Conservation (phyloP, 1,140 invertebrate genomes). For the Heliconius eleuchia region DNA sequence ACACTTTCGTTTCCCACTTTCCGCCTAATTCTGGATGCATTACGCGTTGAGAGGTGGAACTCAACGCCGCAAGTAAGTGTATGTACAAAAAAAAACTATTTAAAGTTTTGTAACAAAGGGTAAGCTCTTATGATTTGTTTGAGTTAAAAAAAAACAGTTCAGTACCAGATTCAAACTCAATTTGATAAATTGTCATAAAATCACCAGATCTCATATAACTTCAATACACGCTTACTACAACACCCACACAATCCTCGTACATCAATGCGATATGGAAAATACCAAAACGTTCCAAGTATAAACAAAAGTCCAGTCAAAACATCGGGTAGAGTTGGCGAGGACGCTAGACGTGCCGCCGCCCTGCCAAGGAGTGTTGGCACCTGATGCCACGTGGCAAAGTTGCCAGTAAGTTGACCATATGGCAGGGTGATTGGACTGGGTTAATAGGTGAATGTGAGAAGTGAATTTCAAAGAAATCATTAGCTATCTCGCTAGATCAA, state of each 20-base stretch:
- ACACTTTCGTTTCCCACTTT: too few species aligned
- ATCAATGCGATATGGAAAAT: conserved; percentile 34
- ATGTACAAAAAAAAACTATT: too few species aligned
- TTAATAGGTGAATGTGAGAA: conserved; percentile 17
- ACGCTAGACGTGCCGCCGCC: conserved; percentile 40
- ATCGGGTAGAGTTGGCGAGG: conserved; percentile 52
- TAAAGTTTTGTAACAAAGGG: too few species aligned
- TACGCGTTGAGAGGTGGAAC: too few species aligned
- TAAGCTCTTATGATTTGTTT: too few species aligned
- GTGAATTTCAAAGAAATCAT: conserved; percentile 15
- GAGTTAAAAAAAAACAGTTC: not conserved
- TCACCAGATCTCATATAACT: not conserved
- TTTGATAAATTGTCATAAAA: not conserved
- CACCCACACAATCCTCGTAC: conserved; percentile 23
- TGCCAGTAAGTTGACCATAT: conserved; percentile 37
- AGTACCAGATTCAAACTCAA: not conserved
- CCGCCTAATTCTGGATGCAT: too few species aligned
- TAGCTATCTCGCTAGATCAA: not conserved
- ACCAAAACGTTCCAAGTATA: conserved; percentile 37
- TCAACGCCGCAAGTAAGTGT: too few species aligned
- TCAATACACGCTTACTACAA: conserved; percentile 1
- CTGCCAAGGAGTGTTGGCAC: conserved; percentile 53
- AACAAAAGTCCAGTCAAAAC: conserved; percentile 64
- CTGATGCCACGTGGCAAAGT: conserved; percentile 46
- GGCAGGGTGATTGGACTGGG: conserved; percentile 33